These are phyloP conservation scores for Centropyge bicolor DNA, from an alignment of 2,797 vertebrate species.

Conservation along the genomic window DNA sequence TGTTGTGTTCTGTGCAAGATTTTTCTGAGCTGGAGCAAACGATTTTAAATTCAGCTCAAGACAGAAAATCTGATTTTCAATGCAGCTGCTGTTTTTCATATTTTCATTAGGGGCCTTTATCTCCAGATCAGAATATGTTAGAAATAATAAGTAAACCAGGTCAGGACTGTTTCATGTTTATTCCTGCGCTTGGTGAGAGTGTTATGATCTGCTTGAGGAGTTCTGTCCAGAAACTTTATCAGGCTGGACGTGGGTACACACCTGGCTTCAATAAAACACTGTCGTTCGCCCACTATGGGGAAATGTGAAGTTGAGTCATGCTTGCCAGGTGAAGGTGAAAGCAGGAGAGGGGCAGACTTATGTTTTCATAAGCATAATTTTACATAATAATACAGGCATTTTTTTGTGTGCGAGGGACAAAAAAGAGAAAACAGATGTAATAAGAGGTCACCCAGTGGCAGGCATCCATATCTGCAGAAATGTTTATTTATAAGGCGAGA, in stretches of 20 bases:
- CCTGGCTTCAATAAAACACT: slow-evolving; percentile 87
- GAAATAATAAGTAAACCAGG: slow-evolving; percentile 12
- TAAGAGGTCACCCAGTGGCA: slow-evolving; percentile 86
- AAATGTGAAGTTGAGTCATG: slow-evolving; percentile 84
- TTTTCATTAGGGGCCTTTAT: slow-evolving; percentile 25
- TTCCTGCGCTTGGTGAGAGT: slow-evolving; percentile 48
- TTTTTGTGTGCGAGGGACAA: slow-evolving; percentile 69
- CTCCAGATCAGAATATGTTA: slow-evolving; percentile 30
- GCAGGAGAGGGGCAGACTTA: slow-evolving; percentile 78
- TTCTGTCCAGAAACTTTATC: slow-evolving; percentile 69
- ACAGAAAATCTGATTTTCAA: slow-evolving; percentile 13
- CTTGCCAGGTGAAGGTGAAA: slow-evolving; percentile 87
- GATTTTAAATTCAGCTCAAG: neutral
- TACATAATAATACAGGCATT: slow-evolving; percentile 86
- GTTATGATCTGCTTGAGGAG: slow-evolving; percentile 73
- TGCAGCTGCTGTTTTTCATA: slow-evolving; percentile 33
- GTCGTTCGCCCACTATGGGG: slow-evolving; percentile 73
- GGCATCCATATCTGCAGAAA: slow-evolving; percentile 83
- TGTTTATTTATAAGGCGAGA: slow-evolving; percentile 87
- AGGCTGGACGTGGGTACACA: slow-evolving; percentile 73
- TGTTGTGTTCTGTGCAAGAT: neutral
- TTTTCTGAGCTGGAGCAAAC: slow-evolving; percentile 7
- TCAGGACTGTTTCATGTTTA: slow-evolving; percentile 45
- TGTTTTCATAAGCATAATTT: slow-evolving; percentile 91
- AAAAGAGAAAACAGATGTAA: slow-evolving; percentile 90